Evolutionary conservation across 1,140 invertebrate genomes (phyloP), one percentile per base, ranked within the genome.

Genomic region (Oscheius sp.): DNA sequence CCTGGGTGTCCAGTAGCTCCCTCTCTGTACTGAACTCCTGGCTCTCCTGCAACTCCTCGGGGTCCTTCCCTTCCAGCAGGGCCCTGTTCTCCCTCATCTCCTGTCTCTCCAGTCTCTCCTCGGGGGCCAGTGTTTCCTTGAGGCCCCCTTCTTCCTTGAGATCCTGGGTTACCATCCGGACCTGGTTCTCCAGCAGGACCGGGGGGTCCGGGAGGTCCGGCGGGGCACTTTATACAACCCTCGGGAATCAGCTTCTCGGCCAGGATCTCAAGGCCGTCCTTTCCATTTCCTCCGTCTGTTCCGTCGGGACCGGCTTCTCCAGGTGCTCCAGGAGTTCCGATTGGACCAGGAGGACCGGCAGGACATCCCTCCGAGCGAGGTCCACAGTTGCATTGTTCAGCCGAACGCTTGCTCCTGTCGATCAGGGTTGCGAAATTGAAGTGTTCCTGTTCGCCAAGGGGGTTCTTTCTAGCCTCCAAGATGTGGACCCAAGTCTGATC

Each of bases 141-240:
- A n/a, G n/a, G n/a, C n/a, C n/a, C n/a, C n/a, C n/a, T n/a, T n/a
- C n/a, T n/a, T n/a, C n/a, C n/a, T n/a, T n/a, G n/a, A n/a, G n/a
- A n/a, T n/a, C n/a, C n/a, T n/a, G n/a, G n/a, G n/a, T n/a, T n/a
- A n/a, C n/a, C 67, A 23, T 68, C 67, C 38, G 67, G 67, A 36
- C 67, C 67, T 28, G 31, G 52, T 15, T 58, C 49, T 68, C 67
- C 67, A 15, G 67, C 26, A 28, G 67, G 52, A 59, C 67, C 67
- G 23, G 32, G 67, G 38, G 67, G 67, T 31, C 67, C 67, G n/a
- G 67, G 15, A 28, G 67, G 67, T 68, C 67, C 67, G 4, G 67
- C 67, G 31, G 67, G 67, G 55, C 67, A 68, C 34, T 49, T 20
- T 15, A 68, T 68, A 32, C 67, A 68, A 2, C 49, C 52, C 23